A percentile compares a stretch with the other conserved stretches of the same genome.
Conservation (phyloP, 2,888 invertebrate genomes). For the Nephrocerus scutellatus region DNA sequence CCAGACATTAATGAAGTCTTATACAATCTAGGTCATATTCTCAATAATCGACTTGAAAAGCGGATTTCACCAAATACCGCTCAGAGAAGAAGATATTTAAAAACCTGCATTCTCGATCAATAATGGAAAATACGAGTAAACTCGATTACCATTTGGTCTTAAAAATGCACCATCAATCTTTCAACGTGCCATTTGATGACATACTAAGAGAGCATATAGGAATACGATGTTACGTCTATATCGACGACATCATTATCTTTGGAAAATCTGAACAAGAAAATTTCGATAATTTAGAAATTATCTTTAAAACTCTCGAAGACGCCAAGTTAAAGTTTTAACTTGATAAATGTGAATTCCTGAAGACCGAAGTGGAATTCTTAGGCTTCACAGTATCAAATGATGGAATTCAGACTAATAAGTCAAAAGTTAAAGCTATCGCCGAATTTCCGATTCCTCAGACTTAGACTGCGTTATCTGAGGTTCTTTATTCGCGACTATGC, state of each 20-base stretch:
- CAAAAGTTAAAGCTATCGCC: slow-evolving; percentile 22
- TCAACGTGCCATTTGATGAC: slow-evolving; percentile 11
- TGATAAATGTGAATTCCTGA: slow-evolving; percentile 28
- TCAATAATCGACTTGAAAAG: slow-evolving; percentile 16
- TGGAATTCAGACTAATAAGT: slow-evolving; percentile 28
- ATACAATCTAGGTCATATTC: slow-evolving; percentile 6
- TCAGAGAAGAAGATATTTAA: slow-evolving; percentile 7
- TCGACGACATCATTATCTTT: slow-evolving; percentile 15
- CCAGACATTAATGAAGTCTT: slow-evolving; percentile 11
- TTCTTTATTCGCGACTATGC: slow-evolving; percentile 23
- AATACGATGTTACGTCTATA: slow-evolving; percentile 13
- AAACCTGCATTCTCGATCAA: slow-evolving; percentile 11
- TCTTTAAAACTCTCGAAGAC: slow-evolving; percentile 7
- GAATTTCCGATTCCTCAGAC: slow-evolving; percentile 22
- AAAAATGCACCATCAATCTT: slow-evolving; percentile 15
- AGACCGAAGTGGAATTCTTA: slow-evolving; percentile 29
- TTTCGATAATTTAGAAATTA: slow-evolving; percentile 7
- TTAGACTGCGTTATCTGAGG: slow-evolving; percentile 21
- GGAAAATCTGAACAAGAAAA: slow-evolving; percentile 10
- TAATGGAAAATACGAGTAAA: slow-evolving; percentile 14
- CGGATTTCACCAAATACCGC: slow-evolving; percentile 17
- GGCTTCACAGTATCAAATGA: slow-evolving; percentile 29
- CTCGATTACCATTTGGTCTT: slow-evolving; percentile 11
- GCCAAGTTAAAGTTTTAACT: slow-evolving; percentile 20
- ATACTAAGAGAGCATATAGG: slow-evolving; percentile 14